phyloP scores from a whole-genome alignment of 2,113 vertebrate species.

The Platichthys flesus region DNA sequence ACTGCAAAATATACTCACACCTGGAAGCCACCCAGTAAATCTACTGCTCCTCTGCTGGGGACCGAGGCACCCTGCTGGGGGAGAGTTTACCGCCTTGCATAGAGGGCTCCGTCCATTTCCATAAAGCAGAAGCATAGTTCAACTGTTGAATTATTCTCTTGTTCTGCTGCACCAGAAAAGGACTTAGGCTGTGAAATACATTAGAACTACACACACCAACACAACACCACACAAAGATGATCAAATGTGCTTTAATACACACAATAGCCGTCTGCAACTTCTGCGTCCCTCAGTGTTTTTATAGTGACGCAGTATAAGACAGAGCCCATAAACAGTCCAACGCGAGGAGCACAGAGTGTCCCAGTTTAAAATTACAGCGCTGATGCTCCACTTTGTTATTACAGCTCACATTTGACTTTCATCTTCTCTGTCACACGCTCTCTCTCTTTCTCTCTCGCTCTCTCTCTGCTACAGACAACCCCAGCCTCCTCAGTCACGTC shows the following conservation, averaged over 20 bases:
- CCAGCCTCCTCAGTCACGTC: constrained; percentile 87
- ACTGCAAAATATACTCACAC: constrained; percentile 23
- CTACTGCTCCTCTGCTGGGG: not conserved
- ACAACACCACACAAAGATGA: constrained; percentile 7
- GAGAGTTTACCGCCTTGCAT: constrained; percentile 8
- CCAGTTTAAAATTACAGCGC: constrained; percentile 20
- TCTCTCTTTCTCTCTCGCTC: not conserved
- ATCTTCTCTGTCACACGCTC: constrained; percentile 10
- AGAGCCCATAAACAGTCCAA: constrained; percentile 15
- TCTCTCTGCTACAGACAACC: constrained; percentile 86
- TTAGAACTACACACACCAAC: constrained; percentile 2
- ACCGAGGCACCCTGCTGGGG: not conserved
- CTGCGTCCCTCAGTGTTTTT: constrained; percentile 16
- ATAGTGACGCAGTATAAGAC: not conserved
- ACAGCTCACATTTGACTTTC: constrained; percentile 41
- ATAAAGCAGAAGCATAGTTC: no score
- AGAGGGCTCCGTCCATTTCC: no score
- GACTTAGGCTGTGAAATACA: not conserved
- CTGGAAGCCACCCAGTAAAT: constrained; percentile 20
- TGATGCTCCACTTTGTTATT: constrained; percentile 23
- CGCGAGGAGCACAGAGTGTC: constrained; percentile 22
- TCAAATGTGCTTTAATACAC: constrained; percentile 26
- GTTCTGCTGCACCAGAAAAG: no score
- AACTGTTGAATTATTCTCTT: no score
- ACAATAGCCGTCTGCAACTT: constrained; percentile 12